A percentile compares a stretch with the other conserved stretches of the same genome.
Evolutionary conservation across 1,140 invertebrate genomes (phyloP).

Genomic region (Telenomus remus): DNA sequence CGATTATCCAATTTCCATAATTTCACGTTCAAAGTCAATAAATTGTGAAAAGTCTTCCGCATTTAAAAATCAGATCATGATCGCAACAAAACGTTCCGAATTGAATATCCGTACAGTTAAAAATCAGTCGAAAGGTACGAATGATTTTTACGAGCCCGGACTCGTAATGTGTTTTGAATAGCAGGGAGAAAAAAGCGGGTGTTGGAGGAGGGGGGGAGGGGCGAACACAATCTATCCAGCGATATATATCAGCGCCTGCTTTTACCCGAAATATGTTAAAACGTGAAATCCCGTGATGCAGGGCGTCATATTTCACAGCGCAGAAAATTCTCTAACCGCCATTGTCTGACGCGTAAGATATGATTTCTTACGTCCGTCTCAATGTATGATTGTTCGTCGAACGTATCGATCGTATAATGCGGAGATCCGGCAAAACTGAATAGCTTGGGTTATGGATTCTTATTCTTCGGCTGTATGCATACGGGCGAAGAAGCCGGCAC

Average conservation of each 20-base stretch:
- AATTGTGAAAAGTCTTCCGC: too few species aligned
- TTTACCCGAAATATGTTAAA: conserved; percentile 53
- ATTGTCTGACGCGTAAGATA: conserved; percentile 50
- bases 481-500: conserved; percentile 36
- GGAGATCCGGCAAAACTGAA: conserved; percentile 57
- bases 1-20: too few species aligned
- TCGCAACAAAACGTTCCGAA: too few species aligned
- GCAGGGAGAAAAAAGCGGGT: neutral
- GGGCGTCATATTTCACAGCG: conserved; percentile 52
- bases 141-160: conserved; percentile 23
- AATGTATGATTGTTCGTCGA: conserved; percentile 45
- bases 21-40: too few species aligned
- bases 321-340: conserved; percentile 16
- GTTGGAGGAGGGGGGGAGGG: neutral
- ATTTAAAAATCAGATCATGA: too few species aligned
- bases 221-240: conserved; percentile 9
- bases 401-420: conserved; percentile 59
- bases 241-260: conserved; percentile 19
- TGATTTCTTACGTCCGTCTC: conserved; percentile 48
- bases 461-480: conserved; percentile 59
- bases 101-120: neutral
- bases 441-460: conserved; percentile 63
- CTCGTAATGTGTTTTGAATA: conserved; percentile 15
- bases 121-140: conserved; percentile 7
- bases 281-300: conserved; percentile 32